Base-by-base conservation (phyloP, 2,797 vertebrate genomes). In the Malurus leucopterus region DNA sequence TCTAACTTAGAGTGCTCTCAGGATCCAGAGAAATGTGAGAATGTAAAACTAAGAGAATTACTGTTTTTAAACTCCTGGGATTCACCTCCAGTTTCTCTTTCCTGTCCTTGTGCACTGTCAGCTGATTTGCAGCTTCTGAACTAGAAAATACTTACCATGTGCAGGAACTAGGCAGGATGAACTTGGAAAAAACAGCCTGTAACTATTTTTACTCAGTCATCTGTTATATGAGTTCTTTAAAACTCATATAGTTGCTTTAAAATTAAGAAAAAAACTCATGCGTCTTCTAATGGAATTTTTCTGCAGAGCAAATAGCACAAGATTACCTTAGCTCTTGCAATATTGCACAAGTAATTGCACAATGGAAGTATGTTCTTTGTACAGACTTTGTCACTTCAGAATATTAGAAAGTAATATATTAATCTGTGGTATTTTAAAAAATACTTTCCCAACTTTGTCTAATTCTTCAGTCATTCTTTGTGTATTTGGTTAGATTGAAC, bases 281-380 rank as follows among this genome's bases (percentile, higher is more conserved):
- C 73, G 90, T 87, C 23, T 29, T 88, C 50, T 79, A 85, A 88
- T 76, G 53, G 50, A 88, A 86, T 81, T 87, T 88, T 88, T 89
- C 46, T 88, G 4, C 43, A 84, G 74, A 67, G 46, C 84, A 92
- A 91, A 89, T 47, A 86, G 40, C 6, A 54, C 1, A 18, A 78
- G 68, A 84, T 88, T 75, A 63, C 67, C 32, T 79, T 92, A 81
- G 50, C 57, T 88, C 15, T 72, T 86, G 83, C 80, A 75, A 30
- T 89, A 84, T 92, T 93, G 88, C 88, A 89, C 43, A 93, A 89
- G 49, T 89, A 91, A 73, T 94, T 95, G 91, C 93, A 84, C 77
- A 92, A 89, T 86, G 34, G 53, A 85, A 81, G 73, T 51, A 75
- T 43, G 17, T 91, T 92, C 79, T 88, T 88, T 86, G 46, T 87